These are phyloP conservation scores for Pseudopipra pipra DNA, from an alignment of 2,113 vertebrate genomes.

Conservation along the genomic window DNA sequence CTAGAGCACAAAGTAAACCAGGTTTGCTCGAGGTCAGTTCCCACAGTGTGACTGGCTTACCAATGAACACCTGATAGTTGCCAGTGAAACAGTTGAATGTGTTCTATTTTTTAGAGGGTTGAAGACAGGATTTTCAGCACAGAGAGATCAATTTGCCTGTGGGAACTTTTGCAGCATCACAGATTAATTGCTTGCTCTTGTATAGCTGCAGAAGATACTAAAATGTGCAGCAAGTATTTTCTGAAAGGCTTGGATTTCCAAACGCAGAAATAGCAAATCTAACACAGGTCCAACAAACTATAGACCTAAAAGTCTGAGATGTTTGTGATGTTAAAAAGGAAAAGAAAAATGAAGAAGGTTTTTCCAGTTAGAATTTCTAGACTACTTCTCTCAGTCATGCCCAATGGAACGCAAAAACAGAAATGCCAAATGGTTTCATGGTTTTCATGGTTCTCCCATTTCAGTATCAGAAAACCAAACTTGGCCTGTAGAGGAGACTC, in stretches of 20 bases:
- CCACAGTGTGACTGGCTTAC: background rate
- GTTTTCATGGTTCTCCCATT: background rate
- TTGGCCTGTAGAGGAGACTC: background rate
- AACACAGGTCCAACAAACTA: background rate
- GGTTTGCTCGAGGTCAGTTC: background rate
- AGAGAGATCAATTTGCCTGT: background rate
- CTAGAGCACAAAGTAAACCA: background rate
- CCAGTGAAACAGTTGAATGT: background rate
- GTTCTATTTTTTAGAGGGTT: background rate
- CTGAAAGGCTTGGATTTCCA: background rate
- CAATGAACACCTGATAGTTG: background rate
- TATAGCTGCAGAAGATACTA: background rate
- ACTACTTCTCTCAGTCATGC: background rate
- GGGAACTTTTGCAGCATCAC: background rate
- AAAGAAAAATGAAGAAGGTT: background rate
- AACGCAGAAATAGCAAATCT: background rate
- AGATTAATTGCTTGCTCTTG: background rate
- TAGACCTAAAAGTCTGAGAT: background rate
- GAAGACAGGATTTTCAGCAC: background rate
- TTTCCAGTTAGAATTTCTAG: background rate
- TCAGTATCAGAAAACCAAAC: background rate
- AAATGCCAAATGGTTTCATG: background rate
- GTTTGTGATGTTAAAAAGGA: background rate
- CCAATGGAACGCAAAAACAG: background rate
- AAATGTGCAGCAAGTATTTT: background rate